Evolutionary conservation across 2,888 invertebrate genomes (phyloP), one percentile per base, ranked within the genome.

Genomic region (Drosophila niveifrons): DNA sequence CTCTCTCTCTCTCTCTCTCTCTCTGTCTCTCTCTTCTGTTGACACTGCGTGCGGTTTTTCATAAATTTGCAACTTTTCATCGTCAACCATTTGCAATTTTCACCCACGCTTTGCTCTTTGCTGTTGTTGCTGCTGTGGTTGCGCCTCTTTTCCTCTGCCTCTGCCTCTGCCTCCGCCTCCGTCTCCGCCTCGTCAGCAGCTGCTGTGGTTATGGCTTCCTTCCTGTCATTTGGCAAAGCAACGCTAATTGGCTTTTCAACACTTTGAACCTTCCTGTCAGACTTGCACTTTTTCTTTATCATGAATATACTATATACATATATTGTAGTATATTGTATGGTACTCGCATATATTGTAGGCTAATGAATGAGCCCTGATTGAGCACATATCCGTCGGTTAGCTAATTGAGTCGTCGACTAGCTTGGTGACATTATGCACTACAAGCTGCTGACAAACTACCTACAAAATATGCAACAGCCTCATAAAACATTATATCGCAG

Each of bases 231-330:
- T 78, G 74, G 66, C 69, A 68, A 69, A 68, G 63, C 63, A 72
- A 80, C 72, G 87, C 83, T 88, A 84, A 84, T 84, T 84, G 84
- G 84, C 77, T 79, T 84, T 83, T 87, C 88, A 85, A 85, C 84
- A 85, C 84, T 84, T 89, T 81, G 61, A 58, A 70, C 77, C 84
- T 84, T 84, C 83, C 89, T 73, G 78, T 48, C 67, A 55, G 55
- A 46, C 51, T 62, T n/a, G n/a, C 48, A 50, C n/a, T 55, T 55
- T 53, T 44, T 48, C 28, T 46, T 55, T 31, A 29, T 11, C 46
- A 51, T 46, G 18, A 17, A 44, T 34, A 48, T 18, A n/a, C 11
- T 39, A 46, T 41, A 50, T 50, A 23, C 7, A 13, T 7, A 34
- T 29, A 41, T 28, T 41, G 23, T 13, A 34, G 43, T 55, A 52